A percentile compares a stretch with the other conserved stretches of the same genome.
phyloP scores from a whole-genome alignment of 2,888 invertebrate species.

The Apotomis capreana region DNA sequence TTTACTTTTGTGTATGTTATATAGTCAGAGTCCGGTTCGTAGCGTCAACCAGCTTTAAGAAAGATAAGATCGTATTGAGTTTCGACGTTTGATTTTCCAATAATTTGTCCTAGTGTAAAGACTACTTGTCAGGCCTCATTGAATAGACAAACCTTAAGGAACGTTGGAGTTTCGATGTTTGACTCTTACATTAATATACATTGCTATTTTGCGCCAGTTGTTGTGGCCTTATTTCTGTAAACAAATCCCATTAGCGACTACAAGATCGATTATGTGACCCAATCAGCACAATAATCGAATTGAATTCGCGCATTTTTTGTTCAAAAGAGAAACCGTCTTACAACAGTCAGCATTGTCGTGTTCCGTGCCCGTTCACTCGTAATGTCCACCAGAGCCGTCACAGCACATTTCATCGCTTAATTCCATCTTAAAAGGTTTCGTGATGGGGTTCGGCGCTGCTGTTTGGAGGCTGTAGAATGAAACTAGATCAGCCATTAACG shows the following conservation, averaged over 20 bases:
- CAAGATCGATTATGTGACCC: conserved; percentile 12
- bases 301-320: conserved; percentile 22
- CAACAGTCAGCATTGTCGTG: conserved; percentile 14
- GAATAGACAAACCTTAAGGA: too few species aligned
- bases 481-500: conserved; percentile 23
- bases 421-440: conserved; percentile 19
- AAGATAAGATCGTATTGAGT: too few species aligned
- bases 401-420: neutral
- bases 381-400: neutral
- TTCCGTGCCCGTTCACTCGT: conserved; percentile 1
- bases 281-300: neutral
- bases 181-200: too few species aligned
- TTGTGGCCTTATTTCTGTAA: neutral
- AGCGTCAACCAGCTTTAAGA: too few species aligned
- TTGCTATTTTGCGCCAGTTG: neutral
- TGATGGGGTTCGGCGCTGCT: neutral
- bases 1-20: too few species aligned
- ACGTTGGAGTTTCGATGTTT: too few species aligned
- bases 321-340: conserved; percentile 27
- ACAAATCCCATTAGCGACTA: neutral
- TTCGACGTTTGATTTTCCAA: too few species aligned
- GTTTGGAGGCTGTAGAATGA: neutral
- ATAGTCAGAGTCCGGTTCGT: too few species aligned
- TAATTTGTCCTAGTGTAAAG: too few species aligned
- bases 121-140: too few species aligned